Evolutionary conservation across 2,113 vertebrate species (phyloP).

Genomic region (Tachysurus fulvidraco): DNA sequence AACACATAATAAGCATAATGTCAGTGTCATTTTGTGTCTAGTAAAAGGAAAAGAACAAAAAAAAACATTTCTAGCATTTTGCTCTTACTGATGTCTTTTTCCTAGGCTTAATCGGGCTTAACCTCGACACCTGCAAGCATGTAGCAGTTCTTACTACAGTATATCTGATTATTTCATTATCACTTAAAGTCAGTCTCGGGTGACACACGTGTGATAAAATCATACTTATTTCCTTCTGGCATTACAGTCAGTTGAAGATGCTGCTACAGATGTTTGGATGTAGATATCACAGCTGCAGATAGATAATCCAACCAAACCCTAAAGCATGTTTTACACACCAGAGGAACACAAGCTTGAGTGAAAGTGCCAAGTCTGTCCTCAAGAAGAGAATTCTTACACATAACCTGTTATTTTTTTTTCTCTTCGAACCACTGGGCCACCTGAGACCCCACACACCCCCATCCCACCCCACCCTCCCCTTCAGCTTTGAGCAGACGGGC

Average conservation of each 20-base stretch:
- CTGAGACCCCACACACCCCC: constrained; percentile 68
- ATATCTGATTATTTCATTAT: constrained; percentile 6
- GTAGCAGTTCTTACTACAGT: not conserved
- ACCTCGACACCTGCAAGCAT: not conserved
- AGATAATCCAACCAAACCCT: not conserved
- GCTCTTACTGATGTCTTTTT: constrained; percentile 18
- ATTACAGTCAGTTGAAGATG: constrained; percentile 43
- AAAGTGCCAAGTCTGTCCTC: constrained; percentile 18
- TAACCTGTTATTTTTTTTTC: constrained; percentile 56
- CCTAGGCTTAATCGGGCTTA: not conserved
- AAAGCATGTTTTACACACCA: not conserved
- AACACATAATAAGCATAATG: constrained; percentile 48
- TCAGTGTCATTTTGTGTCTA: constrained; percentile 25
- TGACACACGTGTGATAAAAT: constrained; percentile 25
- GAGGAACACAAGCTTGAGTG: not conserved
- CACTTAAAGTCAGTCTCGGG: constrained; percentile 18
- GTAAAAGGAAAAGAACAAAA: constrained; percentile 26
- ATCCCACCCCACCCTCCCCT: constrained; percentile 43
- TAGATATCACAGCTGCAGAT: constrained; percentile 14
- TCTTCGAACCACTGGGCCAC: constrained; percentile 74
- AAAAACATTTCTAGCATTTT: not conserved
- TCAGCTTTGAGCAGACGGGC: constrained; percentile 67
- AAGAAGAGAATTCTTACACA: constrained; percentile 24
- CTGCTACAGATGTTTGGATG: constrained; percentile 46
- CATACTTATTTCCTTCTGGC: constrained; percentile 45